Evolutionary conservation across 35 echinoderm and acorn worm genomes (phyloP).

Genomic region (Ophioderma brevispina): DNA sequence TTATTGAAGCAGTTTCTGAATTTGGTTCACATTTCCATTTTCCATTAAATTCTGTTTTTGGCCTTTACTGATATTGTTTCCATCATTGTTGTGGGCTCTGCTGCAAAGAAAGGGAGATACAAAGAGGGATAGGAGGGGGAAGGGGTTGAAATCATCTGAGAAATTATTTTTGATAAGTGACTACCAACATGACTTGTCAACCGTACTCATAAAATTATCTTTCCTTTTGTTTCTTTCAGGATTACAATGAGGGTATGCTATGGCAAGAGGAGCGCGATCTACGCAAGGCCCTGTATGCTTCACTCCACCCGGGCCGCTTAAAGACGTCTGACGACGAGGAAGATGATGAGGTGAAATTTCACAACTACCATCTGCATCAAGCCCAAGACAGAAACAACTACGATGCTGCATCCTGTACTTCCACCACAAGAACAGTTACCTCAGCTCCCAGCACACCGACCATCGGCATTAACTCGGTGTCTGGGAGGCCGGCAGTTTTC

Average conservation of each 20-base stretch:
- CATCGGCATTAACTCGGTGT: background rate
- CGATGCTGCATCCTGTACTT: conserved; percentile 8
- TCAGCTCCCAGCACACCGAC: background rate
- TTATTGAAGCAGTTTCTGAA: no score
- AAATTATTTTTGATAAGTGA: no score
- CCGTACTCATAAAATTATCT: no score
- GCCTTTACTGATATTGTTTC: no score
- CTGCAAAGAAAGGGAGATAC: no score
- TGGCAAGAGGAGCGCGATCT: conserved; percentile 91
- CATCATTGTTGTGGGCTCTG: no score
- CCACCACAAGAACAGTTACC: background rate
- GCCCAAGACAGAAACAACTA: background rate
- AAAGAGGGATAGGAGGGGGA: no score
- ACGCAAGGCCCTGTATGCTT: conserved; percentile 74
- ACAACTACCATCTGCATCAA: background rate
- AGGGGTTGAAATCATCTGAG: no score
- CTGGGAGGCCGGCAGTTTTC: background rate
- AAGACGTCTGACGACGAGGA: conserved; percentile 6
- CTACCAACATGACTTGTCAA: no score
- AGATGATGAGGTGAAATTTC: background rate
- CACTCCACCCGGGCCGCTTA: conserved; percentile 36
- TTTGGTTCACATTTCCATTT: no score
- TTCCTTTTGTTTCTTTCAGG: conserved; percentile 48
- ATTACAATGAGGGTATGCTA: conserved; percentile 80
- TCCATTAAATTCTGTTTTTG: no score